Conservation (phyloP, 1,140 invertebrate species). For the Archegozetes longisetosus region DNA sequence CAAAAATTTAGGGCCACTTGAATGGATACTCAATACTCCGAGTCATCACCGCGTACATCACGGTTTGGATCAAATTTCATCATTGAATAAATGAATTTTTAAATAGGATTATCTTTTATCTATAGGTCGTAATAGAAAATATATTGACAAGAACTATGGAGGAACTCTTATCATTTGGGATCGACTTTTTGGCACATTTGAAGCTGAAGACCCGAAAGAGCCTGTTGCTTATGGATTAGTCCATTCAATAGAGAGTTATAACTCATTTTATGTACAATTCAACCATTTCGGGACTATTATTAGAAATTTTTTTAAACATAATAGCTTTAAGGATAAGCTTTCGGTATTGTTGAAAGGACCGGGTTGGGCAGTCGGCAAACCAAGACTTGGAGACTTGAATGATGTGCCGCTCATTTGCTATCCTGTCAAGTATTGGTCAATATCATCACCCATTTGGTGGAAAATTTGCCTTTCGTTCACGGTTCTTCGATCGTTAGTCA, state of each 20-base stretch:
- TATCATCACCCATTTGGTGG: conserved; percentile 1
- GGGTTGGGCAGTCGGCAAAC: conserved; percentile 17
- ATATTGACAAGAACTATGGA: conserved; percentile 46
- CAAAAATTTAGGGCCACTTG: conserved; percentile 56
- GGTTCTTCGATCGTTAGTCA: too few species aligned
- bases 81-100: too few species aligned
- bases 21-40: conserved; percentile 70
- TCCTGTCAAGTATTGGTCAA: conserved; percentile 16
- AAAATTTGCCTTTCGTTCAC: conserved; percentile 18
- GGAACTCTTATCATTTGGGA: conserved; percentile 45
- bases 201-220: conserved; percentile 29
- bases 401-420: conserved; percentile 10
- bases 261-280: conserved; percentile 43
- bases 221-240: conserved; percentile 68
- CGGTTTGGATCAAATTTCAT: conserved; percentile 36
- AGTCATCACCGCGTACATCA: conserved; percentile 79
- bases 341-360: conserved; percentile 21
- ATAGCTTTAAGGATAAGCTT: conserved; percentile 1
- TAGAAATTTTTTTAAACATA: conserved; percentile 13
- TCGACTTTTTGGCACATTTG: conserved; percentile 37
- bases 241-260: conserved; percentile 57
- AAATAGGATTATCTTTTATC: too few species aligned
- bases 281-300: conserved; percentile 11
- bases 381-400: conserved; percentile 14
- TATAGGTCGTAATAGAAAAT: conserved; percentile 38